Conservation (phyloP, 2,113 vertebrate species). For the Passer domesticus region DNA sequence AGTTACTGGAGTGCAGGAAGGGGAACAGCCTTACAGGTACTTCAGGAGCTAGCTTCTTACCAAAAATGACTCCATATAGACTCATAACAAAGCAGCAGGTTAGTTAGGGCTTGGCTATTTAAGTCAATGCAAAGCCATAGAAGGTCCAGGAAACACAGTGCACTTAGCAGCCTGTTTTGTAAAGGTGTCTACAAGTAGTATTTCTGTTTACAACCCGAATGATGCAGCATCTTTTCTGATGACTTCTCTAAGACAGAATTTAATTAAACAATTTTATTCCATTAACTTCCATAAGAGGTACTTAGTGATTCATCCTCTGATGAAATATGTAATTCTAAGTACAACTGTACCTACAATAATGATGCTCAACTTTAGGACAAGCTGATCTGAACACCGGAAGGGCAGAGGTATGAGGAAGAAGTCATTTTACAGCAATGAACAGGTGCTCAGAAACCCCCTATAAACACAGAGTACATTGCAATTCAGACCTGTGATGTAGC, state of each 20-base stretch:
- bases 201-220: background rate
- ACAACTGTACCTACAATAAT: background rate
- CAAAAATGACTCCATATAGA: background rate
- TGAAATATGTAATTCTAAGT: background rate
- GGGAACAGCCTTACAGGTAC: background rate
- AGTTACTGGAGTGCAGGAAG: background rate
- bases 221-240: background rate
- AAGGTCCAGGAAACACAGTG: background rate
- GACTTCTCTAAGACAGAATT: background rate
- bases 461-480: background rate
- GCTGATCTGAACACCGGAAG: background rate
- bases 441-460: background rate
- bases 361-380: background rate
- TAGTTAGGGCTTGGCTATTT: background rate
- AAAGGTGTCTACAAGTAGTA: background rate
- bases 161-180: background rate
- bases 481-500: background rate
- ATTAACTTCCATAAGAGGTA: background rate
- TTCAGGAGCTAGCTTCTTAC: background rate
- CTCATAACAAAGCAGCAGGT: background rate
- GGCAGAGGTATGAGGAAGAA: background rate
- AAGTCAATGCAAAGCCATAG: background rate
- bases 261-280: slow-evolving; percentile 1
- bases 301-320: background rate
- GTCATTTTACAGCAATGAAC: background rate